Conservation (phyloP, 2,797 vertebrate genomes). For the Sphenopsis melanotis region DNA sequence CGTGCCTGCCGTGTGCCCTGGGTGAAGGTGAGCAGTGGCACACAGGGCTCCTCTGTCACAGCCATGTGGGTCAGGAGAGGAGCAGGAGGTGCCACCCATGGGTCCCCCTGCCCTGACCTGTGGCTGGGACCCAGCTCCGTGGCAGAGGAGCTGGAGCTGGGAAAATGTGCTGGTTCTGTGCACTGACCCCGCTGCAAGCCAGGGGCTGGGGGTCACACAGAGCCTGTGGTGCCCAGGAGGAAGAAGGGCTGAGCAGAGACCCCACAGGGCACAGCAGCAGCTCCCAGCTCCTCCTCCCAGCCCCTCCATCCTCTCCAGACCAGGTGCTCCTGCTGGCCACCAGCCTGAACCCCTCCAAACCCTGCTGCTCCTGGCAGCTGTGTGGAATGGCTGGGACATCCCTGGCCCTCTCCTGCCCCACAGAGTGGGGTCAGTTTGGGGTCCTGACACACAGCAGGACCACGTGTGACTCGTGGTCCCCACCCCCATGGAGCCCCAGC, state of each 20-base stretch:
- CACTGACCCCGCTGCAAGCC: background rate
- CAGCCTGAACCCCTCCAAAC: background rate
- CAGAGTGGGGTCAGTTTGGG: background rate
- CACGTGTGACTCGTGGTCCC: accelerated
- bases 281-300: background rate
- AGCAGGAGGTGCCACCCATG: background rate
- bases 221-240: background rate
- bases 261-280: background rate
- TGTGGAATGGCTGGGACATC: background rate
- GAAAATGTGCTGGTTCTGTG: background rate
- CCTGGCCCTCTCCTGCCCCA: background rate
- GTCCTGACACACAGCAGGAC: background rate
- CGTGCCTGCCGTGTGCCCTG: background rate
- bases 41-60: background rate
- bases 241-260: background rate
- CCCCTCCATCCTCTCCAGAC: background rate
- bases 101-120: background rate
- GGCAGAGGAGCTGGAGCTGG: background rate
- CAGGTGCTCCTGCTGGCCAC: background rate
- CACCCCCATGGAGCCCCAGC: accelerated
- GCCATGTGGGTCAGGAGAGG: background rate
- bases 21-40: background rate
- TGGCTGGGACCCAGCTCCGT: background rate
- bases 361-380: background rate
- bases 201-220: too few species aligned